These are phyloP conservation scores for Hipposideros larvatus DNA, from an alignment of 2,797 vertebrate species.

Conservation along the genomic window DNA sequence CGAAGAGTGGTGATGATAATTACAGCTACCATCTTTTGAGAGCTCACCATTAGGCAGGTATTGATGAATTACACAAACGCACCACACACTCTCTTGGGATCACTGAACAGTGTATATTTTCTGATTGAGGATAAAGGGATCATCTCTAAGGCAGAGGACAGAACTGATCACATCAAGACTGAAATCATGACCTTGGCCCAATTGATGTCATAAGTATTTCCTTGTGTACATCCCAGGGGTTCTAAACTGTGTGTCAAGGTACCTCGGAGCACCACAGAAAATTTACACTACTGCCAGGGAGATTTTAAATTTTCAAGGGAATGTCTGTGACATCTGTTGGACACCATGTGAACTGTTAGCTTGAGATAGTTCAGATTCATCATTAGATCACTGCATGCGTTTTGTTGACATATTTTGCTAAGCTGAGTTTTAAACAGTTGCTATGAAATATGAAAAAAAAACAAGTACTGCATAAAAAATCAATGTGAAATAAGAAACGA, in stretches of 20 bases:
- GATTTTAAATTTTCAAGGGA: constrained; percentile 35
- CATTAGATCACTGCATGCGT: constrained; percentile 42
- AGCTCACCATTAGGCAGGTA: not conserved
- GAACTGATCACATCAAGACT: constrained; percentile 28
- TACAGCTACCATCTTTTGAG: constrained; percentile 7
- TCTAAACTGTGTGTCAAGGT: not conserved
- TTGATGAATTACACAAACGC: constrained; percentile 10
- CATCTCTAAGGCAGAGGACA: constrained; percentile 18
- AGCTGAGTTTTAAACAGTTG: not conserved
- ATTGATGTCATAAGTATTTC: constrained; percentile 43
- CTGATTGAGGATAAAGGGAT: not conserved
- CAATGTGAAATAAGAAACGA: constrained; percentile 54
- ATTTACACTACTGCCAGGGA: not conserved
- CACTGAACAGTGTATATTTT: not conserved
- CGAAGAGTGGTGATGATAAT: not conserved
- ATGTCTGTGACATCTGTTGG: not conserved
- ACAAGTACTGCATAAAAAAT: constrained; percentile 56
- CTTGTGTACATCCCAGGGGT: not conserved
- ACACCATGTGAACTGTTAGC: constrained; percentile 32
- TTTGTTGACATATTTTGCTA: constrained; percentile 27
- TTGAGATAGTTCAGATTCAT: constrained; percentile 53
- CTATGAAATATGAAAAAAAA: not conserved
- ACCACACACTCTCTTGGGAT: not conserved
- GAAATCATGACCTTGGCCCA: constrained; percentile 41
- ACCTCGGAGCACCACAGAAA: not conserved